Base-by-base conservation (phyloP, 2,888 invertebrate genomes). In the Phengaris arion region DNA sequence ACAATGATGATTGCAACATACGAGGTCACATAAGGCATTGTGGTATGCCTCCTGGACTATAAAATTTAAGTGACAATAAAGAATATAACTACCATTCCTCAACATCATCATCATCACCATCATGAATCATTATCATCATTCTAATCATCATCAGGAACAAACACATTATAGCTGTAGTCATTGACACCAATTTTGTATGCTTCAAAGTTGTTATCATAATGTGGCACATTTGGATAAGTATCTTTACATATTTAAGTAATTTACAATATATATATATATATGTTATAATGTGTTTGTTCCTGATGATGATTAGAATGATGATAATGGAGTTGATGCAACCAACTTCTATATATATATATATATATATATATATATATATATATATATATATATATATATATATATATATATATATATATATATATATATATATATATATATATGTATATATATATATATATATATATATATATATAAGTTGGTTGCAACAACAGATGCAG, bases 11-110 rank as follows among this genome's bases (percentile, higher is more conserved):
- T 15, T 22, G 22, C 22, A 22, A 1, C 22, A 22, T 22, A 22
- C 22, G 22, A 35, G 35, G 2, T 35, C 35, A 35, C 35, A 35
- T 59, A 10, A 1, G 22, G 15, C 15, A 57, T 8, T 64, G 35
- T 5, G 35, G 64, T 35, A 1, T 6, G 9, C 6, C 64, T 64
- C 64, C 64, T 64, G 22, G 64, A 64, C 64, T 64, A 35, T 64
- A 45, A 64, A 64, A 64, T 64, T 64, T 64, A 45, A 64, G 64
- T 64, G 64, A 64, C 35, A 45, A 64, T 45, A 64, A 64, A 45
- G 64, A 64, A 64, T 12, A 45, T 64, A 64, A 64, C 64, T 64
- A 64, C 64, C 45, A 64, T 45, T 64, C 35, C 35, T 64, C 64
- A 64, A 35, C 59, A 59, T 59, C 59, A 57, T 57, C 57, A 59